Base-by-base conservation (phyloP, 1,140 invertebrate species). In the Diplogasteroides magnus region DNA sequence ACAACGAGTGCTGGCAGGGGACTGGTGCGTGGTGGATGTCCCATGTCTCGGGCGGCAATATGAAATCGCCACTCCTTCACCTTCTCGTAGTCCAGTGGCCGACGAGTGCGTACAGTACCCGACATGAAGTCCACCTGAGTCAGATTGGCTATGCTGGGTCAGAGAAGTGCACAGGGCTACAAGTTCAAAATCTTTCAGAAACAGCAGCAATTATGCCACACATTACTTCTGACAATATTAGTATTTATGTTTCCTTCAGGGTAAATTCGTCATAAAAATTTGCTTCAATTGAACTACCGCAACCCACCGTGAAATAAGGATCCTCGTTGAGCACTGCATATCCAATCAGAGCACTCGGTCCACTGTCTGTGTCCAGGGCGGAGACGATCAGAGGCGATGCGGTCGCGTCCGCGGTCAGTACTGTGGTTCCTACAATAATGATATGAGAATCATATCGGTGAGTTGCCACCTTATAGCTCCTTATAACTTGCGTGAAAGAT, bases 321-420 rank as follows among this genome's bases (percentile, higher is more conserved):
- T 76, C 75, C 29, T 74, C 63, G 57, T 27, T 89, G 15, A 89
- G 89, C 58, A 95, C 85, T 0, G 91, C 93, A 85, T 97, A 98
- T 84, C 91, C 93, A 28, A 97, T 90, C 84, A 92, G 89, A 0
- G 92, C 91, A 84, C 97, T 96, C 11, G 94, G 90, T 19, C 93
- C 93, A 78, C 92, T 93, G 85, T 97, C 94, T 1, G 90, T 89
- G 85, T 97, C 94, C 31, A 89, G 91, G 0, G 94, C 94, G 65
- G 90, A 91, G 63, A 96, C 91, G 59, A 66, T 79, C 15, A 75
- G 29, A 2, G 74, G 74, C n/a, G n/a, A n/a, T n/a, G n/a, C n/a
- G n/a, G n/a, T n/a, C n/a, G n/a, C n/a, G n/a, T n/a, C n/a, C n/a
- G n/a, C n/a, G n/a, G n/a, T n/a, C n/a, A n/a, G n/a, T n/a, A n/a